A percentile compares a stretch with the other conserved stretches of the same genome.
These are phyloP conservation scores for Lagenorhynchus albirostris DNA, from an alignment of 2,113 vertebrate genomes.

Conservation along the genomic window DNA sequence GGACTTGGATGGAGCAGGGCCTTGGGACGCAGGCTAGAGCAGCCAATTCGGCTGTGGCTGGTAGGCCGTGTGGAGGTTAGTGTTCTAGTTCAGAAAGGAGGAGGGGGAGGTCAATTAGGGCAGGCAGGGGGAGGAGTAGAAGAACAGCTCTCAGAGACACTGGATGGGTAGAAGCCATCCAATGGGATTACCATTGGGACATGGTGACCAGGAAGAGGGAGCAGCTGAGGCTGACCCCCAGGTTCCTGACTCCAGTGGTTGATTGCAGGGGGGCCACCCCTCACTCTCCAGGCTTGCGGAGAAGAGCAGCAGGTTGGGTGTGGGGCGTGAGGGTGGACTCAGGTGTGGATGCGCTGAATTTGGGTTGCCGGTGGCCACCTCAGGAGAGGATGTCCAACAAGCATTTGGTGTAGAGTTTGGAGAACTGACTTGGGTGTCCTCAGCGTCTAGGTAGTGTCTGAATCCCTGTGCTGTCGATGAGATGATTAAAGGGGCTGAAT, in stretches of 20 bases:
- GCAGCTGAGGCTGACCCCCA: fast-evolving
- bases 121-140: fast-evolving
- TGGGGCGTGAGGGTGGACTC: background rate
- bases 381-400: background rate
- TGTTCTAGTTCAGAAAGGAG: background rate
- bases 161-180: no score
- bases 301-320: background rate
- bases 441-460: background rate
- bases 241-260: background rate
- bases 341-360: background rate
- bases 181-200: background rate
- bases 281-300: background rate
- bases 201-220: background rate
- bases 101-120: background rate
- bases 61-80: background rate
- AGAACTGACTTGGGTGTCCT: fast-evolving
- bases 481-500: background rate
- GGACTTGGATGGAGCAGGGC: background rate
- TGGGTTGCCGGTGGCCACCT: fast-evolving
- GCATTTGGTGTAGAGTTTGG: background rate
- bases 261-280: no score
- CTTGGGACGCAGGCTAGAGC: background rate
- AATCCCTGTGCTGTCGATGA: background rate
- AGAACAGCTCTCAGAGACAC: background rate
- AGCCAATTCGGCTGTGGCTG: background rate